These are phyloP conservation scores for Drosophila tristis DNA, from an alignment of 1,140 invertebrate species.

Conservation along the genomic window DNA sequence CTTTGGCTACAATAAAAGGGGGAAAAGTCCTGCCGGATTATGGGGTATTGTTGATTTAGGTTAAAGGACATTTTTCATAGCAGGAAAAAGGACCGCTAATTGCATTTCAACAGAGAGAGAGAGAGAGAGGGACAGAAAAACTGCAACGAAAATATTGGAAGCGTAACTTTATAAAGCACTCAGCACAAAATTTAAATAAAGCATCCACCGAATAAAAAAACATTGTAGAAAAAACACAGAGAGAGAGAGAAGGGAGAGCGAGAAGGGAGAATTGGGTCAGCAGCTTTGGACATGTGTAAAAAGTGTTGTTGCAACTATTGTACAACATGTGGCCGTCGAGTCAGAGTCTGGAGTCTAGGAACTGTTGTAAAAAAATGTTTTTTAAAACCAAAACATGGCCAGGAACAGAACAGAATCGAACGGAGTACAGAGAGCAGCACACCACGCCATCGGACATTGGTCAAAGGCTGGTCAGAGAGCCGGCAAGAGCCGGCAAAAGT, in stretches of 20 bases:
- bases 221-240: slow-evolving; percentile 21
- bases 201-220: background rate
- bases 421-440: slow-evolving; percentile 18
- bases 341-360: too few species aligned
- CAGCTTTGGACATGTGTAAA: slow-evolving; percentile 66
- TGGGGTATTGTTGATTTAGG: slow-evolving; percentile 64
- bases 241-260: slow-evolving; percentile 13
- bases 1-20: slow-evolving; percentile 11
- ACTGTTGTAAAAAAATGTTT: slow-evolving; percentile 48
- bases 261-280: slow-evolving; percentile 69
- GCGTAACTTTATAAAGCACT: background rate
- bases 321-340: slow-evolving; percentile 46
- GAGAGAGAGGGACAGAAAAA: too few species aligned
- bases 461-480: slow-evolving; percentile 41
- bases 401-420: slow-evolving; percentile 38
- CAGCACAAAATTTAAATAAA: slow-evolving; percentile 18
- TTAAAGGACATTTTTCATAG: slow-evolving; percentile 44
- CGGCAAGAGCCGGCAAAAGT: slow-evolving; percentile 47
- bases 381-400: slow-evolving; percentile 55
- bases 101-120: background rate
- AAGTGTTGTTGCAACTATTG: slow-evolving; percentile 61
- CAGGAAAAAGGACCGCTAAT: slow-evolving; percentile 14
- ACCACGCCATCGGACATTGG: slow-evolving; percentile 50
- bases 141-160: too few species aligned
- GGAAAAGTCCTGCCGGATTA: slow-evolving; percentile 8